phyloP scores from a whole-genome alignment of 2,888 invertebrate species.

The Syrista parreyssii region DNA sequence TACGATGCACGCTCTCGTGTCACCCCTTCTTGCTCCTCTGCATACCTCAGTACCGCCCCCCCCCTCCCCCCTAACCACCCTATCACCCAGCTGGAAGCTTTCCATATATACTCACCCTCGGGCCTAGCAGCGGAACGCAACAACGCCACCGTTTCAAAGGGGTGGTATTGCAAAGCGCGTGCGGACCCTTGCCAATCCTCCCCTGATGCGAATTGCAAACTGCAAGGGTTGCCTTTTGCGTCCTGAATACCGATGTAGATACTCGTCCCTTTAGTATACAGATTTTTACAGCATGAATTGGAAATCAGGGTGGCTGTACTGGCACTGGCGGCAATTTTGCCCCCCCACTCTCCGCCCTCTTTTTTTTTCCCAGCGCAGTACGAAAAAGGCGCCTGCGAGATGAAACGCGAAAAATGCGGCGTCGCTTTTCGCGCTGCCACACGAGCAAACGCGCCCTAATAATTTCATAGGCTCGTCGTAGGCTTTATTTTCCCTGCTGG shows the following conservation, averaged over 20 bases:
- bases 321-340: not conserved
- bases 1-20: not conserved
- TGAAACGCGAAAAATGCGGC: not conserved
- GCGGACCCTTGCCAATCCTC: slow-evolving; percentile 24
- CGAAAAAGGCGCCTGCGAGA: not conserved
- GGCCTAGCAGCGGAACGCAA: slow-evolving; percentile 31
- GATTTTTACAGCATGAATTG: slow-evolving; percentile 37
- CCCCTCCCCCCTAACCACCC: no score
- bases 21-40: not conserved
- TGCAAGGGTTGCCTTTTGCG: slow-evolving; percentile 49
- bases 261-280: slow-evolving; percentile 17
- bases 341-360: no score
- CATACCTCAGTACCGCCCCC: not conserved
- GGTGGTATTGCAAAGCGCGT: not conserved
- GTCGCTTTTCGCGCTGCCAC: not conserved
- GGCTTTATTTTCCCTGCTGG: not conserved
- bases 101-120: not conserved
- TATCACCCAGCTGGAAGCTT: not conserved
- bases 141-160: slow-evolving; percentile 8
- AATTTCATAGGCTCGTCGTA: not conserved
- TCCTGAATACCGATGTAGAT: slow-evolving; percentile 44
- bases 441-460: not conserved
- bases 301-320: slow-evolving; percentile 27
- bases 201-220: slow-evolving; percentile 42
- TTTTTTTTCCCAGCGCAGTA: not conserved